phyloP scores from a whole-genome alignment of 2,113 vertebrate genomes.

The Canis aureus region DNA sequence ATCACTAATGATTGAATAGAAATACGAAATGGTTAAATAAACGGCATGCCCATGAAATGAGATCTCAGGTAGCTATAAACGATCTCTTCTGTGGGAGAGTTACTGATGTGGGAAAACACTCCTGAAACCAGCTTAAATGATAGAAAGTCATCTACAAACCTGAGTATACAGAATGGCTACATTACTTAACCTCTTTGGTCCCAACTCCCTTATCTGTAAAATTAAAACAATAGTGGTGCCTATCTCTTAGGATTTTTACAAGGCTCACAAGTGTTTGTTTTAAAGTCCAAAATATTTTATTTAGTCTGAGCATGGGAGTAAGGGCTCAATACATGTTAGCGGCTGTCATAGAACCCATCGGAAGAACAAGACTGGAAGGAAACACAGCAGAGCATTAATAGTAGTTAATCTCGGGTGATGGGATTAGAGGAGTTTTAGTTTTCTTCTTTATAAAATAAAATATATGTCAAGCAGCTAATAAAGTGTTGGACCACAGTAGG shows the following conservation, averaged over 20 bases:
- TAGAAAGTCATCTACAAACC: background rate
- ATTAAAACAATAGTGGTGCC: background rate
- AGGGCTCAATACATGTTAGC: background rate
- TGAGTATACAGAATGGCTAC: background rate
- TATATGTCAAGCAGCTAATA: background rate
- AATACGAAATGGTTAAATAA: slow-evolving; percentile 4
- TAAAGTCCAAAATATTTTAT: background rate
- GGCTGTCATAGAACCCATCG: background rate
- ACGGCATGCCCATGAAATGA: background rate
- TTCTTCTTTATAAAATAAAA: slow-evolving; percentile 37
- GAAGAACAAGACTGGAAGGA: background rate
- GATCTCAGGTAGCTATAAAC: background rate
- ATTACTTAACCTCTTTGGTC: background rate
- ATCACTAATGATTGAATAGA: background rate
- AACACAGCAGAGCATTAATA: background rate
- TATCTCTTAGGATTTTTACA: background rate
- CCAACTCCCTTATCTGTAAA: background rate
- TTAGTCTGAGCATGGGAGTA: background rate
- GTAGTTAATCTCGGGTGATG: background rate
- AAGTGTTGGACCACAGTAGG: background rate
- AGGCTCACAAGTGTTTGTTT: background rate
- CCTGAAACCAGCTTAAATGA: background rate
- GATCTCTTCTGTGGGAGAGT: background rate
- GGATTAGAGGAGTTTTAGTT: background rate
- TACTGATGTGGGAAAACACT: background rate